Evolutionary conservation across 2,797 vertebrate genomes (phyloP), one percentile per base, ranked within the genome.

Genomic region (Cyclura pinguis): DNA sequence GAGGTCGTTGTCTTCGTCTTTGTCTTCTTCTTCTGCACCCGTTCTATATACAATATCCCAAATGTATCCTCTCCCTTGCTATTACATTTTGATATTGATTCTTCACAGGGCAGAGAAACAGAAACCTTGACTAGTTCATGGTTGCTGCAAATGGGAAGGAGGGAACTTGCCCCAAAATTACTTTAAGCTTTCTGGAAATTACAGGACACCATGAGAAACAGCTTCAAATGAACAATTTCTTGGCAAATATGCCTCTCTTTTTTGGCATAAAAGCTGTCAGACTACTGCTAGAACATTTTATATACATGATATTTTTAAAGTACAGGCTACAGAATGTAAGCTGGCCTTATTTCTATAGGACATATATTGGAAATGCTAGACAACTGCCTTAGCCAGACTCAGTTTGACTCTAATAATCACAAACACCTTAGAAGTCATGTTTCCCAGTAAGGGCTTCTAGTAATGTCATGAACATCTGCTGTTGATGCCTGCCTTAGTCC

Each of bases 141-240:
- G 90, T 83, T 93, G 86, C 85, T 6, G 90, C 6, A 89, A 80
- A 89, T 69, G 50, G 0, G 3, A 94, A 88, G 7, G 86, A 94
- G 38, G 76, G 29, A 52, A 85, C 20, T 6, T 85, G 47, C 8
- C 74, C 90, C 92, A 87, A 92, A 93, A 84, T 73, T 74, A 86
- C 88, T 93, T 94, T 85, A 87, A 93, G 90, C 73, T 90, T 84
- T 69, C 84, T 95, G 89, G 92, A 97, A 96, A 95, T 95, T 91
- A 93, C 87, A 93, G n/a, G 72, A 24, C 32, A 86, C 0, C 1
- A 29, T 85, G 64, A 1, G 24, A 89, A 85, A 93, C 6, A 57
- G n/a, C 57, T 92, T 10, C 88, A 85, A 93, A 95, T 87, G 55
- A 82, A 86, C 89, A 86, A 20, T 89, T 91, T 93, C 72, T 92